These are phyloP conservation scores for Apteryx mantelli DNA, from an alignment of 2,113 vertebrate species.

Conservation along the genomic window DNA sequence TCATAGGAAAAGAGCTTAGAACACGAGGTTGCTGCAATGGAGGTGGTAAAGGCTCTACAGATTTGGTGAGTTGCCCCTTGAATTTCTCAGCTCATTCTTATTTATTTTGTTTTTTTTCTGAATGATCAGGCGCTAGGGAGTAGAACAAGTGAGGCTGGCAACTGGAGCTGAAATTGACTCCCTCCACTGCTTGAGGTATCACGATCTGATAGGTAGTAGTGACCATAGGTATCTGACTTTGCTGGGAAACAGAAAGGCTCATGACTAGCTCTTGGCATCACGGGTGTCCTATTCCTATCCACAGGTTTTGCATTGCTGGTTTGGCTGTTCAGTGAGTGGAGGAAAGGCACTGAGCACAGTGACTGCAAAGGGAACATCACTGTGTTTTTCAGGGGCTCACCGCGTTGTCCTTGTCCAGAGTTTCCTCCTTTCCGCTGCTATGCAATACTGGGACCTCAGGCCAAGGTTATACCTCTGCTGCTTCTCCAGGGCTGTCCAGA, in stretches of 20 bases:
- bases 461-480: not conserved
- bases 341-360: no score
- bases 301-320: not conserved
- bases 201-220: not conserved
- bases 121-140: not conserved
- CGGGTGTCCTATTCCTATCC: not conserved
- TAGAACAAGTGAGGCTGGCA: not conserved
- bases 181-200: not conserved
- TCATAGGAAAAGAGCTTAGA: not conserved
- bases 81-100: not conserved
- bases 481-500: not conserved
- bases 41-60: not conserved
- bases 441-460: not conserved
- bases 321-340: no score
- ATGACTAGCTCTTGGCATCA: not conserved
- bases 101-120: fast-evolving
- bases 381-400: not conserved
- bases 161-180: not conserved
- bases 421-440: not conserved
- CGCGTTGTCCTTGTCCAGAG: not conserved
- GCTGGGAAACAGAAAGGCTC: not conserved
- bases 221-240: not conserved
- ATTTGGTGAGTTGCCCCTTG: not conserved
- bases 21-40: not conserved
- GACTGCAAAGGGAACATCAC: not conserved